Percentiles rank a stretch among this genome's conserved stretches.
phyloP scores from a whole-genome alignment of 2,797 vertebrate genomes.

The Streptopelia turtur region DNA sequence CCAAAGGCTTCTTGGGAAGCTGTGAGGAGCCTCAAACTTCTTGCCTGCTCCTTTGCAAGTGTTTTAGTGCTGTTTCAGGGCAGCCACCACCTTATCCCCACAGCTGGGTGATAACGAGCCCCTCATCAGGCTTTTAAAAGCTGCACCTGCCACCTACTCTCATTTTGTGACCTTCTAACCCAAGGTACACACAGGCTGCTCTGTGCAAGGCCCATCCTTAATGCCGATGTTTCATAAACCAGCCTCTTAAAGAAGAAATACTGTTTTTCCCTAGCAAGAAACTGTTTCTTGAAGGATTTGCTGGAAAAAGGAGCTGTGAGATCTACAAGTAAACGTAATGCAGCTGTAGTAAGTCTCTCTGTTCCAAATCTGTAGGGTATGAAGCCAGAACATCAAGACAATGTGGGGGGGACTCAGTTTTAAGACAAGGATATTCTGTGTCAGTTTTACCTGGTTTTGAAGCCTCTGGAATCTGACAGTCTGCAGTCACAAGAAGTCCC shows the following conservation, averaged over 20 bases:
- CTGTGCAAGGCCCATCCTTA: rapidly evolving
- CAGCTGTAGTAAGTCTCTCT: neutral
- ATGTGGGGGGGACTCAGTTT: neutral
- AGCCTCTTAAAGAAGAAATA: neutral
- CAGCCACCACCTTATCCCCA: neutral
- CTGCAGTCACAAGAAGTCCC: neutral
- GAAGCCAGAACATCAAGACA: neutral
- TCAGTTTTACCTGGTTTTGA: neutral
- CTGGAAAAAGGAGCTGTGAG: neutral
- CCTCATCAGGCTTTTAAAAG: neutral
- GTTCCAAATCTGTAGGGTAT: neutral
- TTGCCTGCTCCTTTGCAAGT: neutral
- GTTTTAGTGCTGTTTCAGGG: too few species aligned
- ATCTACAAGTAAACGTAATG: neutral
- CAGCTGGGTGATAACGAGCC: neutral
- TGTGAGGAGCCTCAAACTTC: neutral
- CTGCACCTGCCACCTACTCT: neutral
- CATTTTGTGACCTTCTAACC: neutral
- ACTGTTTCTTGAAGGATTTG: neutral
- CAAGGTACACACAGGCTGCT: neutral
- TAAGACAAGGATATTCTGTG: neutral
- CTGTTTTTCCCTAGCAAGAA: neutral
- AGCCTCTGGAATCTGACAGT: neutral
- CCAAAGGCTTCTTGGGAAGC: neutral
- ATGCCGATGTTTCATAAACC: neutral